Base-by-base conservation (phyloP, 2,797 vertebrate species). In the Leucoraja ocellata region DNA sequence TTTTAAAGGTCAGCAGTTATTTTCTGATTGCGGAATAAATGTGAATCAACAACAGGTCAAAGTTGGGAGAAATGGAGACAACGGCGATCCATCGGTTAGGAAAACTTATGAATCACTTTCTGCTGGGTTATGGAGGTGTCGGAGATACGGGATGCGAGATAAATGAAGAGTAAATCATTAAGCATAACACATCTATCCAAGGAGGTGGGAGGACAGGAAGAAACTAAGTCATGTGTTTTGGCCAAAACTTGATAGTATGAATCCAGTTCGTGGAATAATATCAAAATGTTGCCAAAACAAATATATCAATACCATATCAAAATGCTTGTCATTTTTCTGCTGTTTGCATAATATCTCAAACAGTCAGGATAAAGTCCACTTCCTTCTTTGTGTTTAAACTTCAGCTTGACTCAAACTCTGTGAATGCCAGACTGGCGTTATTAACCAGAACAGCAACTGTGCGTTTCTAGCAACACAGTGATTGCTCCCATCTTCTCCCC, bases 251-350 rank as follows among this genome's bases (percentile, higher is more conserved):
- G 39, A 73, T 76, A 76, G 73, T 28, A 58, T 71, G 14, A 39
- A 58, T 92, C 10, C 71, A 92, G 90, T 92, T 92, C 46, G 76
- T 71, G 13, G 39, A 76, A 76, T 92, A 54, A 92, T 92, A 18
- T 13, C 11, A 1, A 23, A 39, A 9, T 90, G 91, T 92, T 93
- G 93, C 93, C 93, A 93, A 92, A 91, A 92, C 77, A 93, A 92
- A 79, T 90, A 81, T n/a, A 92, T 61, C 77, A 54, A 23, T 16
- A 91, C 58, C 91, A 68, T 79, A 91, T 79, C 84, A 68, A 93
- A 79, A 93, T 93, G 88, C 86, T 71, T 91, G 88, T 92, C 73
- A 93, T 93, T 92, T 91, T 93, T 92, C 77, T 92, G 76, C 28
- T 93, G 93, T 93, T 93, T 86, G 79, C 88, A 92, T 77, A 93